Conservation (phyloP, 2,888 invertebrate species). For the Hemaris fuciformis region DNA sequence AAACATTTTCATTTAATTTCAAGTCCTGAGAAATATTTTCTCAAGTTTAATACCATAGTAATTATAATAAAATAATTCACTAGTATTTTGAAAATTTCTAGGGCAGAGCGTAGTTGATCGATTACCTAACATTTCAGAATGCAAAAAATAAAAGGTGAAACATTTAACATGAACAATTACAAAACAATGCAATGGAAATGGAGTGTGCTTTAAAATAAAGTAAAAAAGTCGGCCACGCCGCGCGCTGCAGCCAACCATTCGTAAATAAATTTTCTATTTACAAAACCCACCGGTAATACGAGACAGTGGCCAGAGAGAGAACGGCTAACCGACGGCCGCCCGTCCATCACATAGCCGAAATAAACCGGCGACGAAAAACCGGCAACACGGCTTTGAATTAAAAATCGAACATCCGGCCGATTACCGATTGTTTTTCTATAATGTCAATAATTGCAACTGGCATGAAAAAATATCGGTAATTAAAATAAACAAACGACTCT, state of each 20-base stretch:
- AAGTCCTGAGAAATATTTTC: too few relatives aligned
- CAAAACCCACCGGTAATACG: constrained; percentile 46
- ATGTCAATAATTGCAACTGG: constrained; percentile 12
- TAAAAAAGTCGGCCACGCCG: constrained; percentile 7
- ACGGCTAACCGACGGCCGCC: constrained; percentile 45
- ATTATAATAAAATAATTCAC: too few relatives aligned
- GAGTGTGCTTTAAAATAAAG: background rate
- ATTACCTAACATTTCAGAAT: background rate
- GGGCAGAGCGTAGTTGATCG: background rate
- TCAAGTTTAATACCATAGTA: too few relatives aligned
- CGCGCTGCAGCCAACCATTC: constrained; percentile 5
- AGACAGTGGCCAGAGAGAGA: constrained; percentile 46
- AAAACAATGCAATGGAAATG: background rate
- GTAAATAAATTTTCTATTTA: constrained; percentile 61
- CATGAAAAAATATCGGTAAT: background rate
- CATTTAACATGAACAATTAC: background rate
- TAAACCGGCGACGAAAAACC: constrained; percentile 17
- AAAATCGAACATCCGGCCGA: constrained; percentile 13
- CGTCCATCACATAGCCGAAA: constrained; percentile 31
- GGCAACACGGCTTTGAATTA: constrained; percentile 2
- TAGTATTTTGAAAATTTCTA: background rate
- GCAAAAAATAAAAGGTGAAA: background rate
- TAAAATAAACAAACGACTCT: background rate
- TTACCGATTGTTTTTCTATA: background rate
- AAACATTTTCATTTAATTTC: too few relatives aligned